phyloP scores from a whole-genome alignment of 1,140 invertebrate genomes.

The Aphelenchoides avenae region DNA sequence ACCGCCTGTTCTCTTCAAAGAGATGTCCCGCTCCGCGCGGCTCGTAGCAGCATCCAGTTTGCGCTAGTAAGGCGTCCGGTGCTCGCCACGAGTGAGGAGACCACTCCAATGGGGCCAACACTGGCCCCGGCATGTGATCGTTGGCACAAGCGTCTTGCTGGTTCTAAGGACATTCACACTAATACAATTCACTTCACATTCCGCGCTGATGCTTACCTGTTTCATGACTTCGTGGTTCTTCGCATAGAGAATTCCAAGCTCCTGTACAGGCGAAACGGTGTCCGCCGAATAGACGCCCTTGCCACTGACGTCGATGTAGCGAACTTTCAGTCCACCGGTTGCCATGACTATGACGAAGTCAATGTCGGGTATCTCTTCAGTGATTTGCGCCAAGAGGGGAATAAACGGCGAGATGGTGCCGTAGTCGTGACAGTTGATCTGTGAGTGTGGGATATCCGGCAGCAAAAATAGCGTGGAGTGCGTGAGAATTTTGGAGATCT shows the following conservation, averaged over 20 bases:
- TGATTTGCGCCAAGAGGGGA: conserved; percentile 36
- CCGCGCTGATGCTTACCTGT: conserved; percentile 19
- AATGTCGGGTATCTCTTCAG: conserved; percentile 46
- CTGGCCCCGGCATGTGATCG: conserved; percentile 34
- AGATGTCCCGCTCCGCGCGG: conserved; percentile 41
- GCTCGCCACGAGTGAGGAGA: neutral
- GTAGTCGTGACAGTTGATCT: conserved; percentile 57
- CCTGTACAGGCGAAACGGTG: neutral
- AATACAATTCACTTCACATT: neutral
- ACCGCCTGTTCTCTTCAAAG: conserved; percentile 48
- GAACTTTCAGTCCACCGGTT: conserved; percentile 56
- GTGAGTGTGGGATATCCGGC: conserved; percentile 55
- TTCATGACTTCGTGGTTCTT: conserved; percentile 37
- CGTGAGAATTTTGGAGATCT: conserved; percentile 35
- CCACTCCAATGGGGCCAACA: conserved; percentile 21
- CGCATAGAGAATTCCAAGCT: conserved; percentile 31
- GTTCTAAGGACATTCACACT: conserved; percentile 19
- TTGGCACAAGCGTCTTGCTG: conserved; percentile 41
- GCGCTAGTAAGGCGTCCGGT: conserved; percentile 48
- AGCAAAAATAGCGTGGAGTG: conserved; percentile 49
- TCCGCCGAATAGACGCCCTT: conserved; percentile 3
- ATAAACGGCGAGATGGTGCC: conserved; percentile 53
- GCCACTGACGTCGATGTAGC: conserved; percentile 24
- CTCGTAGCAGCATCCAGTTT: conserved; percentile 57
- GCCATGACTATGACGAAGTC: conserved; percentile 51